Evolutionary conservation across 2,888 invertebrate genomes (phyloP).

Genomic region (Muscina levida): DNA sequence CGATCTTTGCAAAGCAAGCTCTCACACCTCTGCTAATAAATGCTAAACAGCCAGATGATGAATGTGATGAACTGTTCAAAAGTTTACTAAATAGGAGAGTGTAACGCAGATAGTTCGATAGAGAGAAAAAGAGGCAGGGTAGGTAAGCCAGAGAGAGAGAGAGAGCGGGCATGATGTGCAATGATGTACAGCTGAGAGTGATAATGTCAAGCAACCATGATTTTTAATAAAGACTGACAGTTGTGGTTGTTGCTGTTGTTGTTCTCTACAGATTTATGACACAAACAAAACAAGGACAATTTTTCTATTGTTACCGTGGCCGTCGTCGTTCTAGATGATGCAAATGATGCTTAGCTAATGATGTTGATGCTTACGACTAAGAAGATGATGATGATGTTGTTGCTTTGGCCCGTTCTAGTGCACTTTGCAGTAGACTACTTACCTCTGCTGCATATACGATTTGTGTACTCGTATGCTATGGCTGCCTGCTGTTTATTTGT

Average conservation of each 20-base stretch:
- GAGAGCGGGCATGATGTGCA: too few relatives aligned
- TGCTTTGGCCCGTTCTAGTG: not conserved
- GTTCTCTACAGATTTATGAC: slow-evolving; percentile 45
- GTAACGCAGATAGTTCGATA: too few relatives aligned
- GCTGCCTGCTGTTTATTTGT: slow-evolving; percentile 15
- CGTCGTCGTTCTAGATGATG: not conserved
- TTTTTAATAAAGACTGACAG: slow-evolving; percentile 62
- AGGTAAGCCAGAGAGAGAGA: not conserved
- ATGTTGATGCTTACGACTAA: not conserved
- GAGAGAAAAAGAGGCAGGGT: too few relatives aligned
- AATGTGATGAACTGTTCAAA: not conserved
- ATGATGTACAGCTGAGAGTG: not conserved
- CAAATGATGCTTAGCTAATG: not conserved
- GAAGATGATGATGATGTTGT: slow-evolving; percentile 1
- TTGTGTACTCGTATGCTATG: not conserved
- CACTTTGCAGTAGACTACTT: not conserved
- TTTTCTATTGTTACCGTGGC: slow-evolving; percentile 21
- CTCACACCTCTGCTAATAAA: slow-evolving; percentile 54
- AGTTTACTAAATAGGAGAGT: too few relatives aligned
- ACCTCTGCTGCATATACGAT: not conserved
- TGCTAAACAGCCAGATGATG: not conserved
- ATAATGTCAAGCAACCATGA: slow-evolving; percentile 35
- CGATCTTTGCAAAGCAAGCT: not conserved
- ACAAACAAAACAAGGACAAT: slow-evolving; percentile 46
- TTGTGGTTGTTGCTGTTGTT: slow-evolving; percentile 23